Base-by-base conservation (phyloP, 2,113 vertebrate genomes). In the Catharus fuscescens region DNA sequence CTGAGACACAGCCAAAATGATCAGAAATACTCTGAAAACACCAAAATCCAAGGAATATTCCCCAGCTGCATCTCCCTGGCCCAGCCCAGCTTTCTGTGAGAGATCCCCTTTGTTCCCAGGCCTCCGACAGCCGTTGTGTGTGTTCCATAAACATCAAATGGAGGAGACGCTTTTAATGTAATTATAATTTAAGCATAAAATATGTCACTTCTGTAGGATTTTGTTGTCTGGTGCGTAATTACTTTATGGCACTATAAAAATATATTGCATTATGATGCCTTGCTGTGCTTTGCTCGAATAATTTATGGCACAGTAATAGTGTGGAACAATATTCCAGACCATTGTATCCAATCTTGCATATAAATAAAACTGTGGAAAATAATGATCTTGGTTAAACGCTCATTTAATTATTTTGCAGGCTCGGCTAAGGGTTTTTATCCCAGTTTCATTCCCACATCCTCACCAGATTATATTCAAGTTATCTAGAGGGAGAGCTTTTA, bases 101-200 rank as follows among this genome's bases (percentile, higher is more conserved):
- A 48, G 64, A 53, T 60, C 9, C 6, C 62, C 90, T 16, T 94
- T 44, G 74, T 80, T 62, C 59, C 9, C 25, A 8, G 73, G 80
- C 91, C 36, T n/a, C 66, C 13, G 34, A 44, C 61, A 72, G 74
- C 53, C 69, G 67, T 64, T 50, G 17, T 77, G 32, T 70, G 77
- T 2, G 10, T 80, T 89, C 94, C 45, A 57, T 90, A 94, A 86
- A 88, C 93, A 25, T 57, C 3, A 26, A 93, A 85, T 60, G 89
- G 82, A 88, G 92, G 94, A 90, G 95, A 78, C 20, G 38, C 81
- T 95, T 93, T 92, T 56, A 91, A 96, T 92, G 95, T 93, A 95
- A 97, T 98, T 97, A 95, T 92, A 94, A 96, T 96, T 95, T 96
- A 95, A 95, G 93, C 71, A 95, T 97, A 91, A 97, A 97, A 94